Evolutionary conservation across 2,113 vertebrate species (phyloP).

Genomic region (Dunckerocampus dactyliophorus): DNA sequence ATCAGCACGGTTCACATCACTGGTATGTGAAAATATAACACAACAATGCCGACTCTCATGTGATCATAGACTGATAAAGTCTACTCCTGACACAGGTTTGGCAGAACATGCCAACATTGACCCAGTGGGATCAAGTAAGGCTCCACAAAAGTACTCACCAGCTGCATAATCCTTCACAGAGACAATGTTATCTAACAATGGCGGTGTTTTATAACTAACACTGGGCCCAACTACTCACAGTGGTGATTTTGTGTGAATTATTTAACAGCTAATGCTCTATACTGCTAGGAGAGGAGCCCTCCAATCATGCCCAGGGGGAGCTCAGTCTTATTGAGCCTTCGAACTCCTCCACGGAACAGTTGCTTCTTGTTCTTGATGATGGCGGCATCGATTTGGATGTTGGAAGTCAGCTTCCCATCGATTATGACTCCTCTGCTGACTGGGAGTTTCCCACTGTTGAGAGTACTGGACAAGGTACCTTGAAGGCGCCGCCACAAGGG

Average conservation of each 20-base stretch:
- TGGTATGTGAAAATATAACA: slow-evolving; percentile 7
- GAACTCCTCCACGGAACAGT: slow-evolving; percentile 17
- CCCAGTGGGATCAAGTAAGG: slow-evolving; percentile 18
- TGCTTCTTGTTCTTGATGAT: slow-evolving; percentile 7
- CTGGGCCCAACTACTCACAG: background rate
- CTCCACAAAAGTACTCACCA: background rate
- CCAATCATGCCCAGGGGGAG: slow-evolving; percentile 12
- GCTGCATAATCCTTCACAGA: no score
- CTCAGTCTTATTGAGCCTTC: slow-evolving; percentile 17
- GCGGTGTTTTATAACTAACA: background rate
- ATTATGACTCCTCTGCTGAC: slow-evolving; percentile 41
- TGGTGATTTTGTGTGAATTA: slow-evolving; percentile 15
- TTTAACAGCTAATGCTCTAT: slow-evolving; percentile 19
- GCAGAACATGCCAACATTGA: background rate
- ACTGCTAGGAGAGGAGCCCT: slow-evolving; percentile 36
- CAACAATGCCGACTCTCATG: background rate
- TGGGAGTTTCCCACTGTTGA: slow-evolving; percentile 40
- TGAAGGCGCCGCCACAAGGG: background rate
- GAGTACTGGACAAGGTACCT: slow-evolving; percentile 7
- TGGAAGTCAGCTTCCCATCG: slow-evolving; percentile 13
- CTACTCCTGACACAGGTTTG: background rate
- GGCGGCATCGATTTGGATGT: slow-evolving; percentile 3
- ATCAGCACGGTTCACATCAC: slow-evolving; percentile 4
- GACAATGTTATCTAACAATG: background rate
- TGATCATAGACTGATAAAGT: background rate